A percentile compares a stretch with the other conserved stretches of the same genome.
These are phyloP conservation scores for Cecidostiba fungosa DNA, from an alignment of 2,888 invertebrate species.

Conservation along the genomic window DNA sequence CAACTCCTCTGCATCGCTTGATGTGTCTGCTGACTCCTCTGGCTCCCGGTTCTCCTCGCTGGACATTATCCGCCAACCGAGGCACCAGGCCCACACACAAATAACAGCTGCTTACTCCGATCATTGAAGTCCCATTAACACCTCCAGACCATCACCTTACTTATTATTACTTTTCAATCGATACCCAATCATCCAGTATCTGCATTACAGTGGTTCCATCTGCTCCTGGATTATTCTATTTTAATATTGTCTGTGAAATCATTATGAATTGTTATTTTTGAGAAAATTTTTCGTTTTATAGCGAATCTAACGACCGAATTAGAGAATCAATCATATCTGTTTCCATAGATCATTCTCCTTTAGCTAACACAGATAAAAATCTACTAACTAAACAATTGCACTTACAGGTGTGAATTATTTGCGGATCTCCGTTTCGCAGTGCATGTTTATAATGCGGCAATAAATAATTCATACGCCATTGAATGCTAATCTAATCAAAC, in stretches of 20 bases:
- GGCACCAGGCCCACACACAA: slow-evolving; percentile 49
- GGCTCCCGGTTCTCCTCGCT: slow-evolving; percentile 71
- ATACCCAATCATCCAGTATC: neutral
- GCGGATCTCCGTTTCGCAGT: neutral
- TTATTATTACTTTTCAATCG: neutral
- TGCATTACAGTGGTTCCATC: neutral
- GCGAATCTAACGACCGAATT: neutral
- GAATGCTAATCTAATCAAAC: neutral
- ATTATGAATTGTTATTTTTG: neutral
- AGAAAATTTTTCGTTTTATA: neutral
- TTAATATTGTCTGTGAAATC: neutral
- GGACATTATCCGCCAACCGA: slow-evolving; percentile 74
- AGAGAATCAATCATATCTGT: neutral
- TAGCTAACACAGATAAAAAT: neutral
- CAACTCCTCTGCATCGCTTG: slow-evolving; percentile 76
- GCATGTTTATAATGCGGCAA: neutral
- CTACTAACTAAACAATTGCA: neutral
- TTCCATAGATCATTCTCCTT: neutral
- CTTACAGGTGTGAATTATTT: neutral
- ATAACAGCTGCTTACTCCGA: slow-evolving; percentile 17
- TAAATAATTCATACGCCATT: slow-evolving; percentile 7
- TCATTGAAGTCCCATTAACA: slow-evolving; percentile 47
- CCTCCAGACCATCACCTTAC: neutral
- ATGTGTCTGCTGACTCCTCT: slow-evolving; percentile 67
- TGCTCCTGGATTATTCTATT: neutral